These are phyloP conservation scores for Drosophila sp. DNA, from an alignment of 1,140 invertebrate species.

Conservation along the genomic window DNA sequence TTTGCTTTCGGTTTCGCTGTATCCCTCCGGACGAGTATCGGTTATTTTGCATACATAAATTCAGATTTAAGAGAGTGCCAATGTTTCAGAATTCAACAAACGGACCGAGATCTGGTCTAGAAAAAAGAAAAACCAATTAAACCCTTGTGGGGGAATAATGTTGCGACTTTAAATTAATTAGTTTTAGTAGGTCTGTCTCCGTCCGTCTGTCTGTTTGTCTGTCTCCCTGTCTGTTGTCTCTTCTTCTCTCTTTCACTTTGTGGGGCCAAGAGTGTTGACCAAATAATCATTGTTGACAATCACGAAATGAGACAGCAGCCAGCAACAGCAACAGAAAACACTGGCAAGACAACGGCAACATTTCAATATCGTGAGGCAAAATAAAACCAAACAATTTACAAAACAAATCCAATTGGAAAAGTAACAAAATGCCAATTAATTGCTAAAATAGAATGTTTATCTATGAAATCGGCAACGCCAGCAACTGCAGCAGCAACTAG, in stretches of 20 bases:
- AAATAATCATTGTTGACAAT: constrained; percentile 79
- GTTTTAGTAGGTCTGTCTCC: constrained; percentile 26
- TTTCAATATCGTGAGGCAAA: constrained; percentile 73
- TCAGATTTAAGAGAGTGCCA: constrained; percentile 49
- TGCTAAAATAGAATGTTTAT: constrained; percentile 81
- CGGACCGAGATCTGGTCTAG: constrained; percentile 12
- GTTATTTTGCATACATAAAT: constrained; percentile 76
- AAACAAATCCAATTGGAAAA: constrained; percentile 76
- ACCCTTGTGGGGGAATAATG: constrained; percentile 46
- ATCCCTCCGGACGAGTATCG: not conserved
- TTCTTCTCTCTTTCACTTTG: not conserved
- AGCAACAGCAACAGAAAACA: constrained; percentile 41
- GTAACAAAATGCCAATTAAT: constrained; percentile 80
- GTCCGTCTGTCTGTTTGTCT: not conserved
- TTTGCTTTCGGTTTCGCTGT: constrained; percentile 60
- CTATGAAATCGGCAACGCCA: constrained; percentile 66
- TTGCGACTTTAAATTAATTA: constrained; percentile 71
- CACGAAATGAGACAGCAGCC: constrained; percentile 59
- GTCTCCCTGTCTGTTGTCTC: constrained; percentile 50
- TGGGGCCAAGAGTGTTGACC: constrained; percentile 58
- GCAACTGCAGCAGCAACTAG: constrained; percentile 34
- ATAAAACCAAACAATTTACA: constrained; percentile 59
- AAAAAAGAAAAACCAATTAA: not conserved
- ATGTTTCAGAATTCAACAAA: constrained; percentile 18
- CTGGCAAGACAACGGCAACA: constrained; percentile 49